phyloP scores from a whole-genome alignment of 1,140 invertebrate species.

The Bombus fervidus region DNA sequence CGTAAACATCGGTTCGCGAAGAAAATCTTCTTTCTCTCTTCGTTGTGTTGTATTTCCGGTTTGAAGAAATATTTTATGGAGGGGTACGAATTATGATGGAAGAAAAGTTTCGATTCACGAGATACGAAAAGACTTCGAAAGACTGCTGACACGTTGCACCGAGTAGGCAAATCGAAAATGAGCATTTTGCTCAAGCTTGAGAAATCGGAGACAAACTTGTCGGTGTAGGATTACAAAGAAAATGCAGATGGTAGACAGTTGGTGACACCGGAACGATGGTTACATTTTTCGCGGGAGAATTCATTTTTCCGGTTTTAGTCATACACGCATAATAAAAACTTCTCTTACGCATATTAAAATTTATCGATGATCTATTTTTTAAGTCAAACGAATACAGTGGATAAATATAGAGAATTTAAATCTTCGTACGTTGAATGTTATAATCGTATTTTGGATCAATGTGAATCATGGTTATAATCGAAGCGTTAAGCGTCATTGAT shows the following conservation, averaged over 20 bases:
- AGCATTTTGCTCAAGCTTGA: slow-evolving; percentile 64
- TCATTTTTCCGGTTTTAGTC: slow-evolving; percentile 1
- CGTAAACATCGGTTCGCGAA: background rate
- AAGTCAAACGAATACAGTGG: background rate
- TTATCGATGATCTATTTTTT: background rate
- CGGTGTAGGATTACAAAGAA: slow-evolving; percentile 71
- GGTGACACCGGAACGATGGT: background rate
- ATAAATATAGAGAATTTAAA: background rate
- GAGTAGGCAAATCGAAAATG: slow-evolving; percentile 65
- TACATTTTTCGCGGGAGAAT: slow-evolving; percentile 22
- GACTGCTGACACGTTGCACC: slow-evolving; percentile 45
- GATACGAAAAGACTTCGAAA: slow-evolving; percentile 1
- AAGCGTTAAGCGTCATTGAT: background rate
- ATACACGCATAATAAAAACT: background rate
- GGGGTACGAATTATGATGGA: background rate
- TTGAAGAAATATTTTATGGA: background rate
- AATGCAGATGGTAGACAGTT: slow-evolving; percentile 47
- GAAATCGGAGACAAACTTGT: slow-evolving; percentile 73
- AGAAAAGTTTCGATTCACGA: background rate
- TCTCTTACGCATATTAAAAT: background rate
- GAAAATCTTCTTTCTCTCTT: background rate
- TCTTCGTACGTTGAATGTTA: background rate
- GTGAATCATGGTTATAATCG: background rate
- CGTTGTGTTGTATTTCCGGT: background rate
- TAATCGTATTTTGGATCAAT: background rate